These are phyloP conservation scores for Lamproptera curius DNA, from an alignment of 2,888 invertebrate genomes.

Conservation along the genomic window DNA sequence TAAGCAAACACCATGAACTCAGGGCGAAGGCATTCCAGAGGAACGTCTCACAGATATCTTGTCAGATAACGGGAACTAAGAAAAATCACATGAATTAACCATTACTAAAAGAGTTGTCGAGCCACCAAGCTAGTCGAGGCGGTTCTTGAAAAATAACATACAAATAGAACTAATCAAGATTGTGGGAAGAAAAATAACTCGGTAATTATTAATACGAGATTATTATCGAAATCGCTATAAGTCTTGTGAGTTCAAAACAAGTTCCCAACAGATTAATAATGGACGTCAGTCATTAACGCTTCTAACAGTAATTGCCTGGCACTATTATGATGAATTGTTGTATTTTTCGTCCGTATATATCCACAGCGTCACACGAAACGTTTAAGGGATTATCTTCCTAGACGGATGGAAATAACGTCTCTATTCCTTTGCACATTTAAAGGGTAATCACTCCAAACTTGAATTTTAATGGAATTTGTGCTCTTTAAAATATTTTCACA, in stretches of 20 bases:
- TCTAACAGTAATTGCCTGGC: slow-evolving; percentile 70
- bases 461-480: slow-evolving; percentile 4
- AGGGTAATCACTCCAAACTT: slow-evolving; percentile 1
- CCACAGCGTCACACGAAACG: slow-evolving; percentile 57
- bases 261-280: slow-evolving; percentile 69
- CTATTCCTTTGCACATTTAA: neutral
- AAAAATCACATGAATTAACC: slow-evolving; percentile 64
- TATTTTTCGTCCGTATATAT: slow-evolving; percentile 59
- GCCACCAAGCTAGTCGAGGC: slow-evolving; percentile 63
- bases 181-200: slow-evolving; percentile 66
- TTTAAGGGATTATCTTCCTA: slow-evolving; percentile 54
- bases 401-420: slow-evolving; percentile 38
- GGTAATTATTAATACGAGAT: slow-evolving; percentile 76
- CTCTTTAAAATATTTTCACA: slow-evolving; percentile 10
- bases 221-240: slow-evolving; percentile 71
- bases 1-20: slow-evolving; percentile 17
- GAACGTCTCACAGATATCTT: slow-evolving; percentile 39
- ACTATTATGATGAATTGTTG: slow-evolving; percentile 74
- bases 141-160: slow-evolving; percentile 64
- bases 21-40: slow-evolving; percentile 32
- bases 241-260: slow-evolving; percentile 66
- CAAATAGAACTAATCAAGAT: slow-evolving; percentile 71
- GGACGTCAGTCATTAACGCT: slow-evolving; percentile 72
- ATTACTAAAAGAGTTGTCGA: slow-evolving; percentile 65
- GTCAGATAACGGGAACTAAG: slow-evolving; percentile 53